These are phyloP conservation scores for Scaptomyza pallida DNA, from an alignment of 1,140 invertebrate genomes.

Conservation along the genomic window DNA sequence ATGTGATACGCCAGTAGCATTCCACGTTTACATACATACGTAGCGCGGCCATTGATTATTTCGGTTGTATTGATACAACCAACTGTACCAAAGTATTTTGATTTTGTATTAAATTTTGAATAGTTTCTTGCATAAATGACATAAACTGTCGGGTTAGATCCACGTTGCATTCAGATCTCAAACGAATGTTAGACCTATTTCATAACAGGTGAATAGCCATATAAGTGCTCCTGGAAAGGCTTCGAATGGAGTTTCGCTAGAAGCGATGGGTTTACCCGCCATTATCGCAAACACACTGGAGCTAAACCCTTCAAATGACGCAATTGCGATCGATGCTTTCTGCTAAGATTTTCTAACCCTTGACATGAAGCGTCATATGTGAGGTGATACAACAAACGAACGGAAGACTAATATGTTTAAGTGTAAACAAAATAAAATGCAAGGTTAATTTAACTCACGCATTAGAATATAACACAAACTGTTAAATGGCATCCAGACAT, in stretches of 20 bases:
- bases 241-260: slow-evolving; percentile 98
- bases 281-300: slow-evolving; percentile 97
- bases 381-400: slow-evolving; percentile 50
- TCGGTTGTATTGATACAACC: no score
- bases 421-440: slow-evolving; percentile 63
- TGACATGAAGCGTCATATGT: slow-evolving; percentile 95
- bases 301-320: slow-evolving; percentile 97
- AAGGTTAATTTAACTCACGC: slow-evolving; percentile 39
- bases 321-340: slow-evolving; percentile 97
- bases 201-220: slow-evolving; percentile 94
- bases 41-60: no score
- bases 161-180: no score
- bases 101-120: no score
- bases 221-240: slow-evolving; percentile 97
- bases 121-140: no score
- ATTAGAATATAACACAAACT: slow-evolving; percentile 63
- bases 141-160: no score
- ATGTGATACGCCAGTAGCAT: no score
- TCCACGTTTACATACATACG: no score
- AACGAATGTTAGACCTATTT: no score
- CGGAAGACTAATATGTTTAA: slow-evolving; percentile 17
- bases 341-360: slow-evolving; percentile 97
- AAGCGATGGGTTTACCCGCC: slow-evolving; percentile 97
- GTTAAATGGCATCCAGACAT: no score
- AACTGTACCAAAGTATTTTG: no score